phyloP scores from a whole-genome alignment of 2,113 vertebrate genomes.

The Numida meleagris region DNA sequence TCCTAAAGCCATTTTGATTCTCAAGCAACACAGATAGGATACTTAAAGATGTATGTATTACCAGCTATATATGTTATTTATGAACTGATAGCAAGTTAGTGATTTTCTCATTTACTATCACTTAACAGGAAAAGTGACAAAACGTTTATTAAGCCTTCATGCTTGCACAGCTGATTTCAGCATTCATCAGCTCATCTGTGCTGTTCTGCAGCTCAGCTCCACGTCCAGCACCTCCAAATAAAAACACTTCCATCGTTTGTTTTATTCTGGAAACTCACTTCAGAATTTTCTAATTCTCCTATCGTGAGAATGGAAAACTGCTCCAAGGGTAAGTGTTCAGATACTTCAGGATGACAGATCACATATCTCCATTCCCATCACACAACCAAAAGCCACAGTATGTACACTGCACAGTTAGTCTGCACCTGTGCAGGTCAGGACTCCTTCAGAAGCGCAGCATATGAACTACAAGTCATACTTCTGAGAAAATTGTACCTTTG shows the following conservation, averaged over 20 bases:
- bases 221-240: not conserved
- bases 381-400: not conserved
- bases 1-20: not conserved
- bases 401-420: fast-evolving
- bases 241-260: not conserved
- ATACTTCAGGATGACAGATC: not conserved
- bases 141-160: not conserved
- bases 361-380: not conserved
- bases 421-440: not conserved
- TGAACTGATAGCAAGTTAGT: not conserved
- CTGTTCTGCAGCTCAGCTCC: not conserved
- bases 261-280: not conserved
- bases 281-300: not conserved
- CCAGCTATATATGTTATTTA: fast-evolving
- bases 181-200: not conserved
- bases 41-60: not conserved
- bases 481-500: not conserved
- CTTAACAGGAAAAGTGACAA: not conserved
- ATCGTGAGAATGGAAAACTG: not conserved
- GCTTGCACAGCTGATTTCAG: not conserved
- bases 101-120: not conserved
- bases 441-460: not conserved
- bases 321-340: not conserved
- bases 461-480: not conserved
- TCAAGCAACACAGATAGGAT: not conserved